These are phyloP conservation scores for Cosmia trapezina DNA, from an alignment of 2,888 invertebrate genomes.

Conservation along the genomic window DNA sequence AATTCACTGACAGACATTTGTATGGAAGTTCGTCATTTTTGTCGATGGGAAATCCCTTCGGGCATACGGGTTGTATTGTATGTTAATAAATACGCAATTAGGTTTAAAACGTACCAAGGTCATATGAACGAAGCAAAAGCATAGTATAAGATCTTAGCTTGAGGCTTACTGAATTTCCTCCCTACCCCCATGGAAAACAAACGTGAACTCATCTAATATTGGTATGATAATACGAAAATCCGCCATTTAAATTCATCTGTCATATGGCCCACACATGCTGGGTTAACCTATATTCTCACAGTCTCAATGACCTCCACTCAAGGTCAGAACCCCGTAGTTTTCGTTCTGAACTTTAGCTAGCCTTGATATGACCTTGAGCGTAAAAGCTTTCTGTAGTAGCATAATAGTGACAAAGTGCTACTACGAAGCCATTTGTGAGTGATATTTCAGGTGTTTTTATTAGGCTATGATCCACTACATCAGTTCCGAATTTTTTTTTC, in stretches of 20 bases:
- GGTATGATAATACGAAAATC: not conserved
- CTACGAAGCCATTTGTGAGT: constrained; percentile 5
- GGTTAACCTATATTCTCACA: constrained; percentile 23
- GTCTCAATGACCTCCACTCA: constrained; percentile 16
- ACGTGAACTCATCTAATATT: not conserved
- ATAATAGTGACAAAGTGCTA: constrained; percentile 17
- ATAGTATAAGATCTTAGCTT: no score
- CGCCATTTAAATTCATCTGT: constrained; percentile 4
- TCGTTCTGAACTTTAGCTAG: constrained; percentile 20
- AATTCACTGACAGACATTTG: no score
- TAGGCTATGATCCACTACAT: not conserved
- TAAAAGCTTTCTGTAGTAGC: constrained; percentile 33
- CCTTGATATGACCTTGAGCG: constrained; percentile 27
- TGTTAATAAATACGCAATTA: no score
- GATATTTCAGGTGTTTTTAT: constrained; percentile 2
- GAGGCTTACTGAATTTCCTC: not conserved
- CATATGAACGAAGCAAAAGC: not conserved
- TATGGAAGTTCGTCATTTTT: no score
- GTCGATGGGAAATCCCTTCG: no score
- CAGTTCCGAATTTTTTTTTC: not conserved
- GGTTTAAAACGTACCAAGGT: no score
- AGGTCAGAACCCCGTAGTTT: constrained; percentile 15
- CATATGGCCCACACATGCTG: constrained; percentile 19
- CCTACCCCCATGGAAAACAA: not conserved
- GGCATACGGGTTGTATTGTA: no score